phyloP scores from a whole-genome alignment of 2,113 vertebrate species.

The Recurvirostra avosetta region DNA sequence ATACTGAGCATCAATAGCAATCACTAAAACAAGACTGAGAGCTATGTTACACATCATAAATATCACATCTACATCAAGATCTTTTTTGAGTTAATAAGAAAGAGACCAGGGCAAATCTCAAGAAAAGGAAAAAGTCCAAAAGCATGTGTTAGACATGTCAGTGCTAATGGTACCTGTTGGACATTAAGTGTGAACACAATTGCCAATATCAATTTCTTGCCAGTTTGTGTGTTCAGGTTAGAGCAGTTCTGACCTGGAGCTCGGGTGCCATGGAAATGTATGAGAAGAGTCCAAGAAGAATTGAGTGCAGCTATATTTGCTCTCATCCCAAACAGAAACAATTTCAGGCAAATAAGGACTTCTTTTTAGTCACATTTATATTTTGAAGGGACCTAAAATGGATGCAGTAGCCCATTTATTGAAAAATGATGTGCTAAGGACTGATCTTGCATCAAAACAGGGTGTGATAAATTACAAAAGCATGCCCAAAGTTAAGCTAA shows the following conservation, averaged over 20 bases:
- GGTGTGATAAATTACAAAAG: neutral
- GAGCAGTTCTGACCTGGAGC: neutral
- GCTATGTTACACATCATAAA: neutral
- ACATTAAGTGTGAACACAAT: neutral
- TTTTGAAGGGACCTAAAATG: neutral
- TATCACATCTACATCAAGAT: neutral
- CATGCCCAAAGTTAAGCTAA: neutral
- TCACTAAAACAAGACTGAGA: neutral
- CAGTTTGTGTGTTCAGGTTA: neutral
- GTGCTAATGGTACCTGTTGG: neutral
- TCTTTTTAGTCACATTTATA: neutral
- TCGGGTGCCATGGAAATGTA: neutral
- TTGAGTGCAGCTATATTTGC: neutral
- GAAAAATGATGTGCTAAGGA: neutral
- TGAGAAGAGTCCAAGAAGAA: neutral
- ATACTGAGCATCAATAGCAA: neutral
- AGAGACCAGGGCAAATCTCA: neutral
- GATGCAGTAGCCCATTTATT: neutral
- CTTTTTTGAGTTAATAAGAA: neutral
- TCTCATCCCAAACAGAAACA: neutral
- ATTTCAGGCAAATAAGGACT: neutral
- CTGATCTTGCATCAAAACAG: neutral
- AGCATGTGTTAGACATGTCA: neutral
- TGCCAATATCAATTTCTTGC: neutral
- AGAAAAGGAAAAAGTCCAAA: neutral